phyloP scores from a whole-genome alignment of 2,113 vertebrate genomes.

The Python bivittatus region DNA sequence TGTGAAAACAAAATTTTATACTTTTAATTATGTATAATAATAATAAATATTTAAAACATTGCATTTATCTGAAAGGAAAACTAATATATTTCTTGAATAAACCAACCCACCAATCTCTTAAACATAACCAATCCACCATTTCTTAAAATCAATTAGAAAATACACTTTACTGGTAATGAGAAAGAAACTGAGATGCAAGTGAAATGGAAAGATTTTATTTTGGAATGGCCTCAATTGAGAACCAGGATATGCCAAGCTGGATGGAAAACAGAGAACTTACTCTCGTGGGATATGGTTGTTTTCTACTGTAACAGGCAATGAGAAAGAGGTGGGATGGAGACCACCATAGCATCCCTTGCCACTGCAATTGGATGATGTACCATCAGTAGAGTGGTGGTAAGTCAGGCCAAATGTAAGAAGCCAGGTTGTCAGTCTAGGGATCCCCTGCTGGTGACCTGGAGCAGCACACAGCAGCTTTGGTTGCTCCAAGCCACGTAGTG shows the following conservation, averaged over 20 bases:
- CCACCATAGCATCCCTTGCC: background rate
- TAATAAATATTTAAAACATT: background rate
- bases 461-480: background rate
- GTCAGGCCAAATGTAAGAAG: background rate
- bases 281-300: background rate
- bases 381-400: background rate
- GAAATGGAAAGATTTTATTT: background rate
- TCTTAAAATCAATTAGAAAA: background rate
- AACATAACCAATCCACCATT: background rate
- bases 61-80: background rate
- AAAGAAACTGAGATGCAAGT: background rate
- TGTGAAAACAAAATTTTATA: background rate
- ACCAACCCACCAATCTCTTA: background rate
- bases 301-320: background rate
- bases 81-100: background rate
- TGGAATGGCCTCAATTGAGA: background rate
- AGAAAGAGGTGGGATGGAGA: background rate
- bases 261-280: background rate
- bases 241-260: background rate
- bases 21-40: background rate
- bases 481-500: background rate
- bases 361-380: background rate
- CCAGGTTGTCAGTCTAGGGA: background rate
- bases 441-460: background rate
- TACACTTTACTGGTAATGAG: background rate